phyloP scores from a whole-genome alignment of 2,888 invertebrate genomes.

The Pristionchus fissidentatus region DNA sequence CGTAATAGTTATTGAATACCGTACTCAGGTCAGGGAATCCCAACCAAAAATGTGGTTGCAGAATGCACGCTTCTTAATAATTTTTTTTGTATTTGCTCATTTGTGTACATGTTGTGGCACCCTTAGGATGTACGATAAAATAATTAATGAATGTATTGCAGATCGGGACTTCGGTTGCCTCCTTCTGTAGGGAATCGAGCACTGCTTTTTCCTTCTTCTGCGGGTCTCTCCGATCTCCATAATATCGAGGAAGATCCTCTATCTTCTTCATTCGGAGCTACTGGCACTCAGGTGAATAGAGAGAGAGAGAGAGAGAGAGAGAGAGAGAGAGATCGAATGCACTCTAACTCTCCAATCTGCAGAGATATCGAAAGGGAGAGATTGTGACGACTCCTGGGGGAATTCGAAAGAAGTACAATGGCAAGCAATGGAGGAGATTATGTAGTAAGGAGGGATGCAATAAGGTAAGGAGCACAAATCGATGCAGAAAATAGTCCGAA shows the following conservation, averaged over 20 bases:
- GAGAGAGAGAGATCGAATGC: neutral
- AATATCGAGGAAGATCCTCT: slow-evolving; percentile 17
- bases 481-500: too few relatives aligned
- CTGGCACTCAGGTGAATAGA: slow-evolving; percentile 10
- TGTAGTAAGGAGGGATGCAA: slow-evolving; percentile 89
- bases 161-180: slow-evolving; percentile 19
- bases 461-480: slow-evolving; percentile 65
- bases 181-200: slow-evolving; percentile 35
- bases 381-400: slow-evolving; percentile 87
- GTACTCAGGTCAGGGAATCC: too few relatives aligned
- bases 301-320: neutral
- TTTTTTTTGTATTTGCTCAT: too few relatives aligned
- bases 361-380: slow-evolving; percentile 86
- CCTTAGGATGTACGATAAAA: too few relatives aligned
- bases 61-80: too few relatives aligned
- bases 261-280: slow-evolving; percentile 81
- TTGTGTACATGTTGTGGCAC: too few relatives aligned
- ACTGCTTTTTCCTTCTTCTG: slow-evolving; percentile 10
- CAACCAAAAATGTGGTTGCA: too few relatives aligned
- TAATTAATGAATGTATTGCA: neutral
- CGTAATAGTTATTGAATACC: too few relatives aligned
- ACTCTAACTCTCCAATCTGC: slow-evolving; percentile 49
- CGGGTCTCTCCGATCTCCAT: neutral
- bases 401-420: slow-evolving; percentile 98
- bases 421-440: slow-evolving; percentile 97